Evolutionary conservation across 2,888 invertebrate species (phyloP), one percentile per base, ranked within the genome.

Genomic region (Uropetala carovei): DNA sequence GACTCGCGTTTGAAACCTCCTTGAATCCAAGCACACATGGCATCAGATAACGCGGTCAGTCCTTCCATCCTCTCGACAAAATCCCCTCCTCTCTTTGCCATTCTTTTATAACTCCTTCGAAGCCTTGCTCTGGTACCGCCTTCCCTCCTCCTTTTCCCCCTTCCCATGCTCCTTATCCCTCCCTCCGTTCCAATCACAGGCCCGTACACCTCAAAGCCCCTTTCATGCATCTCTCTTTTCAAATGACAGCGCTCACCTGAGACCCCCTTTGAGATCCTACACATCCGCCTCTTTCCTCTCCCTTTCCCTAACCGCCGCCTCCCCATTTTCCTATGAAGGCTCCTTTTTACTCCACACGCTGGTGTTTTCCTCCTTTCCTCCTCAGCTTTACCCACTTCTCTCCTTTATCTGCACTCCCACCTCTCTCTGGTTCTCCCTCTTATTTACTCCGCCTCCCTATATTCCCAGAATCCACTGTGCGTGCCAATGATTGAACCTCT

Each of bases 261-360:
- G 89, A 43, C 64, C 14, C 14, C 89, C 64, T 43, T 56, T 30
- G 89, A 89, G 89, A 89, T 43, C 83, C 83, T 43, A 68, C 89
- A 68, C 89, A 60, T 89, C 86, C 89, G 89, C 43, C 60, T 14
- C 30, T 27, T 22, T 64, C 59, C 14, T n/a, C n/a, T 9, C 22
- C 22, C 27, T 60, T 60, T 30, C n/a, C 27, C 14, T 30, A 7
- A 14, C 27, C 18, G 18, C 27, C 22, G 3, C 27, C 22, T 75
- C 3, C 75, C 75, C 7, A 18, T 27, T 27, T 43, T 43, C 43
- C 43, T 43, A 43, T 43, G 43, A 1, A 43, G 43, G 5, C 43
- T 5, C 43, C 3, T 43, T 43, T 43, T 43, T 43, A 43, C 43
- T 43, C 43, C 3, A 1, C 43, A 3, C 43, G 1, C 43, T 5